These are phyloP conservation scores for Chlorodrepanis virens DNA, from an alignment of 2,113 vertebrate species.

Conservation along the genomic window DNA sequence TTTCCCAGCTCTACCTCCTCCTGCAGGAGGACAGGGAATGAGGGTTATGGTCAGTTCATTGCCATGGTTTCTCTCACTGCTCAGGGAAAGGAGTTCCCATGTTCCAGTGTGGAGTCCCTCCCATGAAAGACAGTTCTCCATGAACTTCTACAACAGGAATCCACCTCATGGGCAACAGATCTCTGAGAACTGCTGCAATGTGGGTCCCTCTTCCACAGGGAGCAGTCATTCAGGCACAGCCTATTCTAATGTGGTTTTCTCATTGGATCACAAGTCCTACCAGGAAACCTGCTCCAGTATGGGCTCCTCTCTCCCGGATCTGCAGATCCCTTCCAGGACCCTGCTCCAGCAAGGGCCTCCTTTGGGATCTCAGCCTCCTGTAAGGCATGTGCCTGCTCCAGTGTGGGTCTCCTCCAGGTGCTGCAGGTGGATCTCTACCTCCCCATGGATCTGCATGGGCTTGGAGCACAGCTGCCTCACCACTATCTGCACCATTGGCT, in stretches of 20 bases:
- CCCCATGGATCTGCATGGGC: no score
- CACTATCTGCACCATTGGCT: background rate
- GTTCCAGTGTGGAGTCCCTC: background rate
- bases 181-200: background rate
- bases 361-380: no score
- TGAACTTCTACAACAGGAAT: fast-evolving
- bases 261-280: background rate
- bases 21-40: fast-evolving
- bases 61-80: fast-evolving
- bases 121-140: fast-evolving
- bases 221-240: background rate
- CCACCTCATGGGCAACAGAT: background rate
- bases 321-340: background rate
- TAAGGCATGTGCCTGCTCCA: background rate
- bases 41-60: fast-evolving
- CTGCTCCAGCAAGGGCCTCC: background rate
- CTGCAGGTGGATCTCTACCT: background rate
- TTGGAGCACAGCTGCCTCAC: background rate
- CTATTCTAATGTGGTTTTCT: background rate
- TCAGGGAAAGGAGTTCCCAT: background rate
- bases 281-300: background rate
- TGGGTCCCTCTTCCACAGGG: background rate
- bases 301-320: fast-evolving
- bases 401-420: background rate
- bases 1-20: background rate